Evolutionary conservation across 2,888 invertebrate species (phyloP).

Genomic region (Frankliniella intonsa): DNA sequence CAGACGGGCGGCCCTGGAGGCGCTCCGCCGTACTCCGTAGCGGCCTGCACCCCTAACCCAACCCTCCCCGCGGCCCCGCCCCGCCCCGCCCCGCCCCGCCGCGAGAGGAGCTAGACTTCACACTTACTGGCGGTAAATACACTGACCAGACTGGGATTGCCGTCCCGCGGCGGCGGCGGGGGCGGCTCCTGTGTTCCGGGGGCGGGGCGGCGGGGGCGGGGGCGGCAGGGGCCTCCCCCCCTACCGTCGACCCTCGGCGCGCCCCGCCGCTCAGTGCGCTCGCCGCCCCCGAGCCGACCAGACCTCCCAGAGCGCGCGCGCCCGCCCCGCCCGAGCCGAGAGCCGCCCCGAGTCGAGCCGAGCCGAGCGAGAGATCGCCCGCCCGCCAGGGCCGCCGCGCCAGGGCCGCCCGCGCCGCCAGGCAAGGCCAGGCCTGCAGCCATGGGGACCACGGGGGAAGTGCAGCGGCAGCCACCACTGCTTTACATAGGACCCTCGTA

Average conservation of each 20-base stretch:
- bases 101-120: not conserved
- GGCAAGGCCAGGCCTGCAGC: not conserved
- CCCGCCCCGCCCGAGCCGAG: not conserved
- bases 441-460: not conserved
- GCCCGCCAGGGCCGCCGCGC: not conserved
- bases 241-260: not conserved
- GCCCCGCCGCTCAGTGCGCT: not conserved
- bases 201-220: not conserved
- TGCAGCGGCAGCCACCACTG: not conserved
- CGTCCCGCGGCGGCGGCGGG: not conserved
- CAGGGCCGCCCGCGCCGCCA: not conserved
- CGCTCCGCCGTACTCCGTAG: too few relatives aligned
- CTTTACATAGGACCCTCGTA: constrained; percentile 2
- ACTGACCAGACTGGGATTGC: constrained; percentile 3
- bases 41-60: too few relatives aligned
- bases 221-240: not conserved
- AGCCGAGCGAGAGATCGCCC: not conserved
- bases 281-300: not conserved
- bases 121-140: constrained; percentile 25
- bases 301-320: not conserved
- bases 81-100: not conserved
- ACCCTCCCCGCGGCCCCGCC: not conserved
- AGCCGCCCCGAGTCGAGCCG: not conserved
- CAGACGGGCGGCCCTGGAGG: too few relatives aligned
- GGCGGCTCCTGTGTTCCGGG: not conserved